phyloP scores from a whole-genome alignment of 1,140 invertebrate genomes.

The Listronotus oregonensis region DNA sequence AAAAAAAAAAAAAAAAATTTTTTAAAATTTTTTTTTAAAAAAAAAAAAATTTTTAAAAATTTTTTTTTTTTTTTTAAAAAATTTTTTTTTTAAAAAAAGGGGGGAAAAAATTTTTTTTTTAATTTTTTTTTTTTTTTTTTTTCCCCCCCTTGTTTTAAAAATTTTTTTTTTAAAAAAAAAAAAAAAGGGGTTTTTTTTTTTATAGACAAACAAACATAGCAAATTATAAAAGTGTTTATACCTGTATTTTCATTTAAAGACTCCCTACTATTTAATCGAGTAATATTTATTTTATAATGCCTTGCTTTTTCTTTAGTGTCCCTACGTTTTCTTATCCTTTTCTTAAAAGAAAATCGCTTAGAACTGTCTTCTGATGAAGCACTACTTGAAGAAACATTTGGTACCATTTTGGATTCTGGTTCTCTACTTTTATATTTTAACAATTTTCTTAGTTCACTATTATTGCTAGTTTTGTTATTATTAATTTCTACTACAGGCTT shows the following conservation, averaged over 20 bases:
- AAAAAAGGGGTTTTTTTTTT: too few relatives aligned
- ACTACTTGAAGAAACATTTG: constrained; percentile 22
- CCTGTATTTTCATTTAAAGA: constrained; percentile 28
- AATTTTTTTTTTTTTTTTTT: too few relatives aligned
- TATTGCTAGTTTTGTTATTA: constrained; percentile 14
- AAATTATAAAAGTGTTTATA: neutral
- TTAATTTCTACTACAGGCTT: neutral
- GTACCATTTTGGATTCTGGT: neutral
- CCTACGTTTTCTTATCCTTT: constrained; percentile 15
- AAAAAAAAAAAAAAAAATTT: too few relatives aligned
- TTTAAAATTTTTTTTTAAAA: too few relatives aligned
- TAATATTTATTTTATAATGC: constrained; percentile 36
- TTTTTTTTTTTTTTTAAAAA: too few relatives aligned
- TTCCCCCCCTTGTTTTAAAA: too few relatives aligned
- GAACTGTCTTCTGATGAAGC: constrained; percentile 21
- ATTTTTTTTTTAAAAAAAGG: too few relatives aligned
- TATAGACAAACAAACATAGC: too few relatives aligned
- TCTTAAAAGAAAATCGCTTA: constrained; percentile 20
- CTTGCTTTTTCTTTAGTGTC: constrained; percentile 20
- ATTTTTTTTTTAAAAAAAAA: too few relatives aligned
- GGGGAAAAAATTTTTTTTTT: too few relatives aligned
- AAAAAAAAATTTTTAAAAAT: too few relatives aligned
- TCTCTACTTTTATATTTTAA: constrained; percentile 2
- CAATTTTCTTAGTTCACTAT: constrained; percentile 3
- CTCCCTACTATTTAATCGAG: constrained; percentile 19